A percentile compares a stretch with the other conserved stretches of the same genome.
These are phyloP conservation scores for Dicaeum eximium DNA, from an alignment of 2,113 vertebrate genomes.

Conservation along the genomic window DNA sequence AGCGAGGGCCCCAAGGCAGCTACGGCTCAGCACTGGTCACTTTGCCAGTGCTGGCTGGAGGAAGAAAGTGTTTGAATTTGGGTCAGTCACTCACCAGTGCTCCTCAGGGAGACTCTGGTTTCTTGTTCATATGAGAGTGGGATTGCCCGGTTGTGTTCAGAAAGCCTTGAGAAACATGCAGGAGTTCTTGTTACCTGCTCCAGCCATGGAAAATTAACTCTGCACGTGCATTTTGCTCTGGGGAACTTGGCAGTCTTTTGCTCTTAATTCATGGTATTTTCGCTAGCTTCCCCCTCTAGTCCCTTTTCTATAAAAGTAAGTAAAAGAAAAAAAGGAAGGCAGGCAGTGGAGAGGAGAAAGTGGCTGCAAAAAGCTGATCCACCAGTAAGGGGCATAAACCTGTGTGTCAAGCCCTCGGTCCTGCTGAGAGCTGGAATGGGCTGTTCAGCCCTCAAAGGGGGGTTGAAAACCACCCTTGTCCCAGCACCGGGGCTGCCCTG, in stretches of 20 bases:
- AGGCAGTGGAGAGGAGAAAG: neutral
- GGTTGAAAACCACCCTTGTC: neutral
- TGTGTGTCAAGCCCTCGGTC: neutral
- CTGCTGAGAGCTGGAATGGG: neutral
- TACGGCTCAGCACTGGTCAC: neutral
- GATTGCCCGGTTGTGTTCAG: neutral
- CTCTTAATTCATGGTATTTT: slow-evolving; percentile 23
- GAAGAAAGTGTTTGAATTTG: slow-evolving; percentile 41
- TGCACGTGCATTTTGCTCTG: neutral
- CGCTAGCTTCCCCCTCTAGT: neutral
- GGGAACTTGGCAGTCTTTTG: slow-evolving; percentile 29
- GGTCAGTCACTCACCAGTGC: slow-evolving; percentile 12
- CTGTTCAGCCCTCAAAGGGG: neutral
- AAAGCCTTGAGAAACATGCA: neutral
- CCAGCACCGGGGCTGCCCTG: fast-evolving
- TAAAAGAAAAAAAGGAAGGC: neutral
- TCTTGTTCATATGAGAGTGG: neutral
- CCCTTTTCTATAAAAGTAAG: neutral
- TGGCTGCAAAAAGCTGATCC: neutral
- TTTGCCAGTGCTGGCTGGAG: neutral
- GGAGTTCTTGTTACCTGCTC: slow-evolving; percentile 43
- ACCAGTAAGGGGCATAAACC: neutral
- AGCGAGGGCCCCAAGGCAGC: neutral
- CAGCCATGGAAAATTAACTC: slow-evolving; percentile 55
- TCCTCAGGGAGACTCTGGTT: neutral